A percentile compares a stretch with the other conserved stretches of the same genome.
Evolutionary conservation across 1,140 invertebrate species (phyloP).

Genomic region (Trichonephila clavipes): DNA sequence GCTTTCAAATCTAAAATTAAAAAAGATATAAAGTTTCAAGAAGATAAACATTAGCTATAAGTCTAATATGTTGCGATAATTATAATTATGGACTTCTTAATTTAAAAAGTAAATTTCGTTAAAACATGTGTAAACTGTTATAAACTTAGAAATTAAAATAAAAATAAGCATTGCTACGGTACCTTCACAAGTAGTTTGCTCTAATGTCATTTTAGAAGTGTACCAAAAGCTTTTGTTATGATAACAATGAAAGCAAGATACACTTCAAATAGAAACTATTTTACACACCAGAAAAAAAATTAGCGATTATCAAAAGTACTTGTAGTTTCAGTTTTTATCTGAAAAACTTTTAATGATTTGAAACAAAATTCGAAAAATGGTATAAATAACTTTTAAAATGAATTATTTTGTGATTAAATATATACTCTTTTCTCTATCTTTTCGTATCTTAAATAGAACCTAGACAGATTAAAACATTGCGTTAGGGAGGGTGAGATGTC

Average conservation of each 20-base stretch:
- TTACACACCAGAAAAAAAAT: neutral
- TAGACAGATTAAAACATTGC: no score
- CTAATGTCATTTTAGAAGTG: conserved; percentile 80
- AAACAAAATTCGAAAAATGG: no score
- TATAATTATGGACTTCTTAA: neutral
- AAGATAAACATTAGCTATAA: no score
- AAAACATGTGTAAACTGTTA: neutral
- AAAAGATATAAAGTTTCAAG: neutral
- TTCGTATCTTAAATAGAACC: no score
- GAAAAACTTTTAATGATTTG: no score
- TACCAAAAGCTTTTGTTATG: neutral
- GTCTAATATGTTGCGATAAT: neutral
- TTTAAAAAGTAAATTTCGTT: neutral
- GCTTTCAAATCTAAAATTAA: conserved; percentile 93
- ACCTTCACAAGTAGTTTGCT: conserved; percentile 82
- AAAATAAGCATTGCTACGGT: conserved; percentile 52
- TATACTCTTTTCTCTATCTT: no score
- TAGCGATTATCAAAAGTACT: no score
- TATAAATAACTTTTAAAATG: no score
- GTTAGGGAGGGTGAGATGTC: no score
- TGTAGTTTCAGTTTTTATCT: no score
- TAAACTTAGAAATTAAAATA: neutral
- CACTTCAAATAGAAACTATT: neutral
- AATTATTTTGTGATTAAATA: no score
- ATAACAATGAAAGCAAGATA: neutral